Evolutionary conservation across 2,888 invertebrate genomes (phyloP).

Genomic region (Agonopterix alstromeriana): DNA sequence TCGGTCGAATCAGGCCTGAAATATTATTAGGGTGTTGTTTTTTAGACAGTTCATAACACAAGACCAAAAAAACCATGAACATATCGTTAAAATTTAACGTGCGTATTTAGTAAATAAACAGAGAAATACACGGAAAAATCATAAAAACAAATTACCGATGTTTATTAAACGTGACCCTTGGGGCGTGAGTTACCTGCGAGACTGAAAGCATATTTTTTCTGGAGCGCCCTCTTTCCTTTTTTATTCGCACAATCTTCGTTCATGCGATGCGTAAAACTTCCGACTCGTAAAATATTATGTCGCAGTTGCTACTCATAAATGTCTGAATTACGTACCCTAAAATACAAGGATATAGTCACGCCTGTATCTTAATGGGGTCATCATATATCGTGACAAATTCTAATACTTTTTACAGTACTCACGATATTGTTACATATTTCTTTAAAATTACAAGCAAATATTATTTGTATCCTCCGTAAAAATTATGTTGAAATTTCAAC

Average conservation of each 20-base stretch:
- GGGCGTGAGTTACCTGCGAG: constrained; percentile 11
- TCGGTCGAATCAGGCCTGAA: too few species aligned
- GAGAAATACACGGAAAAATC: constrained; percentile 15
- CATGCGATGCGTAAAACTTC: constrained; percentile 34
- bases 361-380: too few species aligned
- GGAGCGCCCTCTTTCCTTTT: constrained; percentile 15
- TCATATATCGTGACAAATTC: too few species aligned
- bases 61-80: neutral
- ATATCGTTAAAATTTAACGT: neutral
- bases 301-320: constrained; percentile 11
- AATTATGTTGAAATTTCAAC: too few species aligned
- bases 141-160: constrained; percentile 41
- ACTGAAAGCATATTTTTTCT: constrained; percentile 34
- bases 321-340: constrained; percentile 8
- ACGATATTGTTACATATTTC: too few species aligned
- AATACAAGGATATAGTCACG: neutral
- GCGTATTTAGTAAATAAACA: too few species aligned
- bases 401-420: too few species aligned
- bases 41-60: too few species aligned
- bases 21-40: too few species aligned
- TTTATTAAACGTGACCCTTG: constrained; percentile 32
- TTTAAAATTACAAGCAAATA: too few species aligned
- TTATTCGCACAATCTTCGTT: constrained; percentile 28
- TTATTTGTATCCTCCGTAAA: too few species aligned
- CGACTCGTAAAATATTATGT: constrained; percentile 33